Conservation (phyloP, 2,113 vertebrate species). For the Podarcis muralis region DNA sequence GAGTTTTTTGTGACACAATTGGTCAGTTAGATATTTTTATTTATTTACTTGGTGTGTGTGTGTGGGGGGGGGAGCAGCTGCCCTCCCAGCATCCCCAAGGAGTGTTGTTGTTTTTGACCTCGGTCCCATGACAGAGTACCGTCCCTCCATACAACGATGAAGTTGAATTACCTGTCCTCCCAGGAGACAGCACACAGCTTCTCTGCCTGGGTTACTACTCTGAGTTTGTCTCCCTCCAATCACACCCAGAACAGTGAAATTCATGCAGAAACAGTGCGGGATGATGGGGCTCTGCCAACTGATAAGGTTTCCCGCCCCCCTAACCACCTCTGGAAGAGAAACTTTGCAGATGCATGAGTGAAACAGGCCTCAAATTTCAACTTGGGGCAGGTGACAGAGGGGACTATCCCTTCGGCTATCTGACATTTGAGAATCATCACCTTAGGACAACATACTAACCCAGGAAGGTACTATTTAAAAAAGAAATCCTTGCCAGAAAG, state of each 20-base stretch:
- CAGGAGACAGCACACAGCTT: background rate
- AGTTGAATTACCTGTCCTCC: background rate
- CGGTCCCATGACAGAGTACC: too few relatives aligned
- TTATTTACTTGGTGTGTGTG: too few relatives aligned
- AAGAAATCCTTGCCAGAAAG: accelerated
- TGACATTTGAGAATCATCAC: background rate
- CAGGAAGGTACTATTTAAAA: background rate
- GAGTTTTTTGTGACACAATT: too few relatives aligned
- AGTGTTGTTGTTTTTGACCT: background rate
- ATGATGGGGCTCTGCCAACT: background rate
- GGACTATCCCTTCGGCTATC: background rate
- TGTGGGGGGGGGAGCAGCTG: too few relatives aligned
- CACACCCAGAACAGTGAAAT: background rate
- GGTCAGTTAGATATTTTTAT: too few relatives aligned
- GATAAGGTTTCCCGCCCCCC: background rate
- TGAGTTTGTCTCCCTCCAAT: background rate
- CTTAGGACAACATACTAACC: background rate
- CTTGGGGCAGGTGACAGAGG: background rate
- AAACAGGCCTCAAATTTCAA: background rate
- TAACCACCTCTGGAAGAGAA: background rate
- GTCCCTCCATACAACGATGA: background rate
- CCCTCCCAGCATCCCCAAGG: too few relatives aligned
- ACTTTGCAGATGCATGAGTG: background rate
- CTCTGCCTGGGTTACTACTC: too few relatives aligned
- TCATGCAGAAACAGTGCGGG: background rate